Evolutionary conservation across 2,113 vertebrate species (phyloP), one percentile per base, ranked within the genome.

Genomic region (Columbina picui): DNA sequence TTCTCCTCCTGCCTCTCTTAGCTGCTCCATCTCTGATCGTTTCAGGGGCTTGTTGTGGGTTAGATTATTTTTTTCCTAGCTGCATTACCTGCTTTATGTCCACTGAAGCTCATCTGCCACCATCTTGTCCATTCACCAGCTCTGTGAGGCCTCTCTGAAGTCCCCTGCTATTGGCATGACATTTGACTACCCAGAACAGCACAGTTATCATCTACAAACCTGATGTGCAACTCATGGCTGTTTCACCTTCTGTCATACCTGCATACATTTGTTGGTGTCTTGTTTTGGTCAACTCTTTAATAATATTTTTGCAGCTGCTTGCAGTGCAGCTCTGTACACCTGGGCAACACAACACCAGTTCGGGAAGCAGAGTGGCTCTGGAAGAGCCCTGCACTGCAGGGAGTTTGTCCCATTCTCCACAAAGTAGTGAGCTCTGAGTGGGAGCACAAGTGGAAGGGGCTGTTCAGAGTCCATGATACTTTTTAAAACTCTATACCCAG

Each of bases 311-410:
- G 38, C 61, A 79, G n/a, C 65, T 49, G 17, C 26, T 60, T 60
- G 56, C 0, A 0, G 4, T 61, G 26, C 15, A 36, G 32, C 49
- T 73, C 57, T 64, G 26, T 60, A 47, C 18, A 49, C 7, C 26
- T 53, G 63, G 22, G 22, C 22, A 52, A 68, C 94, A 63, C 29
- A 49, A 43, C 59, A 27, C 6, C 12, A 13, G 16, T 21, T 32
- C 57, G 47, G n/a, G 47, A 59, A 68, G 53, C 12, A 39, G 38
- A 67, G 32, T 3, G 3, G 36, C 60, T 85, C 27, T 25, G 13
- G 57, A 26, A 64, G 34, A 75, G 14, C 17, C 36, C 57, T 50
- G 56, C 14, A 6, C 29, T 57, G 60, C 27, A 49, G 25, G 47
- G 27, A 30, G 6, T 59, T 67, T 53, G 3, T 9, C 27, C 34